Percentiles rank a stretch among this genome's conserved stretches.
Evolutionary conservation across 2,888 invertebrate genomes (phyloP).

Genomic region (Arge pagana): DNA sequence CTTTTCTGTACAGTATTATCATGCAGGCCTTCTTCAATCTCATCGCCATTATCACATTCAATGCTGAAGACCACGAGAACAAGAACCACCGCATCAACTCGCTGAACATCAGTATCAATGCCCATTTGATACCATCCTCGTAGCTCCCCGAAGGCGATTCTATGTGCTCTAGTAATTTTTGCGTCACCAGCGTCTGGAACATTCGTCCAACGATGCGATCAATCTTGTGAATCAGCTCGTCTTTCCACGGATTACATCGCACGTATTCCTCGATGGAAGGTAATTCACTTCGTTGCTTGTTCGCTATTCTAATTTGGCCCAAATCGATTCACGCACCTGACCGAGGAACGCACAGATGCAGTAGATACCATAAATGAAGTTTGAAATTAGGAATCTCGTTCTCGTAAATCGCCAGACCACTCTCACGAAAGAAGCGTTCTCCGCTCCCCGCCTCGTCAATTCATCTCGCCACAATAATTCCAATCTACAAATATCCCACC

Average conservation of each 20-base stretch:
- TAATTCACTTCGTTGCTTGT: background rate
- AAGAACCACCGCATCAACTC: conserved; percentile 59
- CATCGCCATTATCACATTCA: conserved; percentile 58
- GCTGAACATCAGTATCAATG: conserved; percentile 55
- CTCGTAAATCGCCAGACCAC: conserved; percentile 60
- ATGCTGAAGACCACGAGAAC: conserved; percentile 60
- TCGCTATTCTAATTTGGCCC: too few species aligned
- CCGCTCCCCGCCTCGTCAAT: conserved; percentile 54
- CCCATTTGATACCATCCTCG: conserved; percentile 59
- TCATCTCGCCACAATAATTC: conserved; percentile 62
- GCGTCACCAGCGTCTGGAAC: conserved; percentile 59
- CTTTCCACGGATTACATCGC: too few species aligned
- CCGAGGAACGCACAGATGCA: conserved; percentile 59
- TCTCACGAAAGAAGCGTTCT: conserved; percentile 58
- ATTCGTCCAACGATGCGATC: too few species aligned
- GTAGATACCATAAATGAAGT: conserved; percentile 55
- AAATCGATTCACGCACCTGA: conserved; percentile 57
- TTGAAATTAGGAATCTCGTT: conserved; percentile 57
- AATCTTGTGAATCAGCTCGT: too few species aligned
- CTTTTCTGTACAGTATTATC: conserved; percentile 52
- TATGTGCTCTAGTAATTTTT: conserved; percentile 56
- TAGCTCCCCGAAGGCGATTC: conserved; percentile 53
- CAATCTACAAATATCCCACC: conserved; percentile 54
- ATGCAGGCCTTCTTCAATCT: conserved; percentile 54
- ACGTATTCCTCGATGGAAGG: too few species aligned